These are phyloP conservation scores for Melanchra persicariae DNA, from an alignment of 2,888 invertebrate genomes.

Conservation along the genomic window DNA sequence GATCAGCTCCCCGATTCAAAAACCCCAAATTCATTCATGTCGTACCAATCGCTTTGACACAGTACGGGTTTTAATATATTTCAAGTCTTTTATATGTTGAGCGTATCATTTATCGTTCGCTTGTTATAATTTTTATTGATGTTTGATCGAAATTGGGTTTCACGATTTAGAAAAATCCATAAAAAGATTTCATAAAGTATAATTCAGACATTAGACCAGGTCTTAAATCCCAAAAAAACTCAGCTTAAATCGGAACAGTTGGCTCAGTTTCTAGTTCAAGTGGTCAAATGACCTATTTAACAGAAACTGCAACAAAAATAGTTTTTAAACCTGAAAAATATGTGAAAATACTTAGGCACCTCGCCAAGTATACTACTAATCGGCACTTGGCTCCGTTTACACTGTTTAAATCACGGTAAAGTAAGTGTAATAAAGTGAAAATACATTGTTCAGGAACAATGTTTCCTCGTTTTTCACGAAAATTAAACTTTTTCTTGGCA, in stretches of 20 bases:
- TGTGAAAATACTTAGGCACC: constrained; percentile 36
- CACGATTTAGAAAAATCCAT: not conserved
- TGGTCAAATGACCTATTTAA: constrained; percentile 28
- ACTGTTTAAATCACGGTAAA: constrained; percentile 47
- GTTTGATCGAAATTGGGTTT: not conserved
- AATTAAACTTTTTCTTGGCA: constrained; percentile 32
- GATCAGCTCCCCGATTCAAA: constrained; percentile 21
- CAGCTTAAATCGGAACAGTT: not conserved
- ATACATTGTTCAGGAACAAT: constrained; percentile 15
- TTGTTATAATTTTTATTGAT: constrained; percentile 3
- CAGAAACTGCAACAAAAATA: constrained; percentile 18
- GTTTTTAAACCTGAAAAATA: constrained; percentile 42
- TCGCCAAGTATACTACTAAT: constrained; percentile 42
- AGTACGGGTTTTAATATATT: constrained; percentile 11
- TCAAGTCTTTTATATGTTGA: constrained; percentile 5
- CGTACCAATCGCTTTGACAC: constrained; percentile 21
- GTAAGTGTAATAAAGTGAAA: constrained; percentile 36
- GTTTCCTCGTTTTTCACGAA: not conserved
- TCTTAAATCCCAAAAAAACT: not conserved
- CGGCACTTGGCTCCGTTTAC: constrained; percentile 41
- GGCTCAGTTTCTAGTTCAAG: constrained; percentile 6
- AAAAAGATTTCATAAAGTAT: not conserved
- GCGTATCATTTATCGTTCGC: not conserved
- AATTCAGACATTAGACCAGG: not conserved
- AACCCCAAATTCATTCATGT: constrained; percentile 22